Evolutionary conservation across 2,797 vertebrate genomes (phyloP).

Genomic region (Todus mexicanus): DNA sequence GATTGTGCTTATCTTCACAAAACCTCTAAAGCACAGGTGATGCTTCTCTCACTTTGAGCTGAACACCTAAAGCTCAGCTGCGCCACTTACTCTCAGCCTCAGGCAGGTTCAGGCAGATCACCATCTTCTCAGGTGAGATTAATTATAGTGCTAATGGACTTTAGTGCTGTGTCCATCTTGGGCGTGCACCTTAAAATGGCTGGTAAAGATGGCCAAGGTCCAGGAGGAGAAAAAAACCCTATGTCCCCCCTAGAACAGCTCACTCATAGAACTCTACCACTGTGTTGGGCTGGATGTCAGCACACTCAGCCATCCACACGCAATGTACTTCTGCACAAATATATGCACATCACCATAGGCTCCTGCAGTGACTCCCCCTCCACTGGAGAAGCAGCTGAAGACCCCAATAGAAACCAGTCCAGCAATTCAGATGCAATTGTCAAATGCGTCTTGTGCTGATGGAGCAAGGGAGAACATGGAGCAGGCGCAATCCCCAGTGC

Average conservation of each 20-base stretch:
- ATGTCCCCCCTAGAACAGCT: rapidly evolving
- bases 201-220: background rate
- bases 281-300: background rate
- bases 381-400: background rate
- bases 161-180: background rate
- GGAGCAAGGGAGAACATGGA: background rate
- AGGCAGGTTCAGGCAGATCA: background rate
- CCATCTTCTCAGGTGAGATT: background rate
- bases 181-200: background rate
- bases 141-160: background rate
- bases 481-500: background rate
- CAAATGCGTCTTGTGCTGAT: background rate
- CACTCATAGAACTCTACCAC: background rate
- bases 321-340: background rate
- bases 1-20: background rate
- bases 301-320: background rate
- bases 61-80: background rate
- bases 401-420: background rate
- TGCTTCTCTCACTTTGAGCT: background rate
- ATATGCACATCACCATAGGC: rapidly evolving
- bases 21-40: background rate
- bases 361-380: rapidly evolving
- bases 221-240: background rate
- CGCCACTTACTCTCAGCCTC: background rate
- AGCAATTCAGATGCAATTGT: background rate